phyloP scores from a whole-genome alignment of 1,140 invertebrate genomes.

The Zaprionus nigranus region DNA sequence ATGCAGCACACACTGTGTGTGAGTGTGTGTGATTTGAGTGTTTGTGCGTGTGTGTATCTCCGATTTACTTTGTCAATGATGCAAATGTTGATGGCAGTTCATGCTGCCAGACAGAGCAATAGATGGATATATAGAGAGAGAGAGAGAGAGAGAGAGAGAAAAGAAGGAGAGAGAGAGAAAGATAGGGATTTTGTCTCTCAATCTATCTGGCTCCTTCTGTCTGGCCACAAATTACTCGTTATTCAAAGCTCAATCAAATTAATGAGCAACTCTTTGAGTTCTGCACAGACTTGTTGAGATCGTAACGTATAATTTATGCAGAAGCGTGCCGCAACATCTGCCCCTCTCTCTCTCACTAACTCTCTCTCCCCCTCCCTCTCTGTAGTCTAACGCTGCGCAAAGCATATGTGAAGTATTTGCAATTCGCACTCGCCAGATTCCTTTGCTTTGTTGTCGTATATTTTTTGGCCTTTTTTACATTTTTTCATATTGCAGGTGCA shows the following conservation, averaged over 20 bases:
- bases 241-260: constrained; percentile 62
- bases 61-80: constrained; percentile 29
- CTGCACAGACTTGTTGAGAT: constrained; percentile 25
- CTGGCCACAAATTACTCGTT: constrained; percentile 53
- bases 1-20: constrained; percentile 49
- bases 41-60: constrained; percentile 28
- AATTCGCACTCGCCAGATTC: constrained; percentile 63
- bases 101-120: constrained; percentile 3
- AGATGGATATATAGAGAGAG: too few species aligned
- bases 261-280: constrained; percentile 40
- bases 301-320: constrained; percentile 62
- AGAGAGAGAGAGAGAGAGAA: background rate
- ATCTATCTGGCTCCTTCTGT: background rate
- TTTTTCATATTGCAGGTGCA: constrained; percentile 79
- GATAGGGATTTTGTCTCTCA: background rate
- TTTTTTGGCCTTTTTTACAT: constrained; percentile 13
- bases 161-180: background rate
- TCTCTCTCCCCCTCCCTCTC: constrained; percentile 4
- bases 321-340: constrained; percentile 43
- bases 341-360: constrained; percentile 11
- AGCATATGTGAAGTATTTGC: constrained; percentile 77
- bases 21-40: background rate
- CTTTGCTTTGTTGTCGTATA: constrained; percentile 14
- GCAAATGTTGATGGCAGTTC: constrained; percentile 8
- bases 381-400: background rate